phyloP scores from a whole-genome alignment of 2,113 vertebrate species.

The Alexandromys fortis region DNA sequence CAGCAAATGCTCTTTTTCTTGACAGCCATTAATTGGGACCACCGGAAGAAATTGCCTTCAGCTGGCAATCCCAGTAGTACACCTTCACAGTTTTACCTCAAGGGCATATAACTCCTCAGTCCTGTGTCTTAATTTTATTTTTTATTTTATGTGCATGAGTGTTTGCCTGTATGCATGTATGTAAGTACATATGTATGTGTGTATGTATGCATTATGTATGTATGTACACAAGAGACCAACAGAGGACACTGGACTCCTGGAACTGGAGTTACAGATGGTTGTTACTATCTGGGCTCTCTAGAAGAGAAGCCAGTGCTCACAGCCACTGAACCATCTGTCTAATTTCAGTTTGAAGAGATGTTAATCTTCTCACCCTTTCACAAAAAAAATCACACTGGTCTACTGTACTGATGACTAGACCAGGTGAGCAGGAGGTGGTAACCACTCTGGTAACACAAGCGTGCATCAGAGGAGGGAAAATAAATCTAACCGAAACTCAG shows the following conservation, averaged over 20 bases:
- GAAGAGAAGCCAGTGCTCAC: not conserved
- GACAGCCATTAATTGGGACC: not conserved
- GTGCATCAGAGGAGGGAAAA: not conserved
- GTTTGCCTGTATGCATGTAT: not conserved
- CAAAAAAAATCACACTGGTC: not conserved
- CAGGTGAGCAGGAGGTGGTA: not conserved
- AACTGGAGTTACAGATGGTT: not conserved
- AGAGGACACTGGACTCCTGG: fast-evolving
- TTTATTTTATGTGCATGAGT: not conserved
- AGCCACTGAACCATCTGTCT: not conserved
- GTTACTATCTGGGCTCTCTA: not conserved
- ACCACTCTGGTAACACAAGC: not conserved
- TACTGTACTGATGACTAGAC: too few species aligned
- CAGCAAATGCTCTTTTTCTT: not conserved
- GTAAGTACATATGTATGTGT: too few species aligned
- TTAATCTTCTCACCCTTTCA: not conserved
- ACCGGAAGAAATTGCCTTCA: not conserved
- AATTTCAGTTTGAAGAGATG: not conserved
- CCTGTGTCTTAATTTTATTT: not conserved
- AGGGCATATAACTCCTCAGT: not conserved
- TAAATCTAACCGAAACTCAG: not conserved
- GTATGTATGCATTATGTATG: not conserved
- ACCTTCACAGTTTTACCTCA: not conserved
- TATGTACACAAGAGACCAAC: not conserved
- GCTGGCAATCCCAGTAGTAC: not conserved